Base-by-base conservation (phyloP, 2,888 invertebrate genomes). In the Melanargia galathea region DNA sequence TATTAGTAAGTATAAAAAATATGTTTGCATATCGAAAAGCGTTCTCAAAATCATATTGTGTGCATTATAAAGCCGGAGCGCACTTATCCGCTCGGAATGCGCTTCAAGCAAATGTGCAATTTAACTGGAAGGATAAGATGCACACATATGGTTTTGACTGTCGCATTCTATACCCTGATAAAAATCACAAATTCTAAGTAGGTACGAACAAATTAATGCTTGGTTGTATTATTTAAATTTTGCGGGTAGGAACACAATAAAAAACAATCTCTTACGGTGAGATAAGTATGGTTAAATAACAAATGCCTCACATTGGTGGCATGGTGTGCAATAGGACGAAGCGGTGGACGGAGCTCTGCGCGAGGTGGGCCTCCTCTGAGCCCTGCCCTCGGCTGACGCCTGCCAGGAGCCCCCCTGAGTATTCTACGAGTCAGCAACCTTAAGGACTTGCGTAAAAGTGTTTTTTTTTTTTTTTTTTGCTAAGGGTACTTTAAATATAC, bases 341-440 rank as follows among this genome's bases (percentile, higher is more conserved):
- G 97, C 96, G 81, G 95, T 97, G 92, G 97, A 97, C 92, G 96
- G 96, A 83, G 96, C 97, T 85, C 95, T 98, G 85, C 95, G 96
- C 87, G 98, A 98, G 91, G 96, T 97, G 93, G 98, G 97, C 86
- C 95, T 98, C 84, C 95, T 97, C 86, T 97, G 95, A 87, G 64
- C 70, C 62, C 62, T 67, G 64, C 69, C 64, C 69, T 58, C 64
- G 67, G 64, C 68, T 71, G 66, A 70, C 66, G 69, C 69, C 54
- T 16, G 48, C 46, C 57, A 45, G 60, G 54, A 60, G 6, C 48
- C 65, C 10, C 38, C 62, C 52, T 43, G 64, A 60, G 51, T 26
- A 45, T 18, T 54, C 62, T 16, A 18, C 67, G 60, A 57, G 60
- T 65, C 65, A 51, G 63, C 66, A 11, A 49, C 33, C 33, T 10